phyloP scores from a whole-genome alignment of 2,888 invertebrate genomes.

The Julus scanicus region DNA sequence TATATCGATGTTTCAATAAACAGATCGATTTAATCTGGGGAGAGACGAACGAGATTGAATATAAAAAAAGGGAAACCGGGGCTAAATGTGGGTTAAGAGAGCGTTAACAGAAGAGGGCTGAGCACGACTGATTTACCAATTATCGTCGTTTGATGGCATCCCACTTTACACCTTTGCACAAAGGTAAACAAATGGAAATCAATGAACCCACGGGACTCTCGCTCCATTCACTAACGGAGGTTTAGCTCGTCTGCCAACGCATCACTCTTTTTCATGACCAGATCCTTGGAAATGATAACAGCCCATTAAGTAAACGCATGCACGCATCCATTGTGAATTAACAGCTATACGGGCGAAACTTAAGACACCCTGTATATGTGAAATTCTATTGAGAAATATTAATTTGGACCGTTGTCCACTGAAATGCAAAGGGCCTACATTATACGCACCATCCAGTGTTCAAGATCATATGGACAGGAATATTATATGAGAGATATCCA shows the following conservation, averaged over 20 bases:
- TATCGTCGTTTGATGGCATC: constrained; percentile 33
- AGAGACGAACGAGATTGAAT: background rate
- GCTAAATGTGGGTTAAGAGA: constrained; percentile 33
- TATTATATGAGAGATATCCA: too few species aligned
- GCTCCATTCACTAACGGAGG: background rate
- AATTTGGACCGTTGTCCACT: too few species aligned
- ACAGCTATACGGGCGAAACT: background rate
- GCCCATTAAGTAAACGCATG: background rate
- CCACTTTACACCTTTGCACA: constrained; percentile 28
- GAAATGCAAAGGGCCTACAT: too few species aligned
- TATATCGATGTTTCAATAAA: constrained; percentile 28
- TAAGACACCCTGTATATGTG: too few species aligned
- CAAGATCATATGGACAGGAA: too few species aligned
- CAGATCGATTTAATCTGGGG: constrained; percentile 25
- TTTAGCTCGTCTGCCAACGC: background rate
- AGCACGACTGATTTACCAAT: constrained; percentile 15
- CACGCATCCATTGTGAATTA: background rate
- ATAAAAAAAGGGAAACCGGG: constrained; percentile 13
- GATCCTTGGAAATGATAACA: background rate
- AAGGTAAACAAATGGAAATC: constrained; percentile 27
- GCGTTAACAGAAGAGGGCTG: constrained; percentile 17
- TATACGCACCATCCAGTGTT: too few species aligned
- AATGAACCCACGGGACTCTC: background rate
- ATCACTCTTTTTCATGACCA: background rate
- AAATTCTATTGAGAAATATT: too few species aligned